Base-by-base conservation (phyloP, 2,888 invertebrate species). In the Leptinotarsa haldemani region DNA sequence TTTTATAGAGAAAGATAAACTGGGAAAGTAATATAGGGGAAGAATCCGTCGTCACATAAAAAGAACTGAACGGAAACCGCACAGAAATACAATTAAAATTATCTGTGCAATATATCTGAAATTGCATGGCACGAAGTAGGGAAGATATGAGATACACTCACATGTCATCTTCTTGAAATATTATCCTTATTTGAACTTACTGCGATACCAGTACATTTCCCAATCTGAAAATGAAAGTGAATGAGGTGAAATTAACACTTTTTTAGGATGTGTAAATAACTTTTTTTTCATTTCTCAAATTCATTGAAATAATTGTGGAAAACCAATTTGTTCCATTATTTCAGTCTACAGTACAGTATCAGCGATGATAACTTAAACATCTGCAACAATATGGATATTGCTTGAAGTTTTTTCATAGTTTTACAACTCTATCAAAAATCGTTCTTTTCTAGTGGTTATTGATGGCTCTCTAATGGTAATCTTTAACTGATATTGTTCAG, bases 61-160 rank as follows among this genome's bases (percentile, higher is more conserved):
- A 71, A 67, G 70, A 71, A 65, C 74, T 52, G 66, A 69, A 74
- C 58, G 74, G 69, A 74, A 71, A 73, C 63, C 65, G 65, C 65
- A 70, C 69, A 72, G 73, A 69, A 64, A 73, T 58, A 69, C 69
- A 73, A 73, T 73, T 73, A 73, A 73, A 68, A 73, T 73, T 73
- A 73, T 73, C 73, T 69, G 69, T 65, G 68, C 68, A 64, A 73
- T 73, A 73, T 73, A 73, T 73, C 73, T 73, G 65, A 52, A 73
- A 64, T 73, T 69, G 73, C 69, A 69, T 73, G 22, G 69, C 53
- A 63, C 68, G 73, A 25, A 65, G 52, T 65, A 65, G 69, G 66
- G 73, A 65, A 64, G 73, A 69, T 73, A 73, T 73, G 69, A 53
- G 69, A 69, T 64, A 64, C 56, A 69, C 65, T 73, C 73, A 68